Conservation (phyloP, 64 coral and sea anemone genomes). For the Acropora yongei region DNA sequence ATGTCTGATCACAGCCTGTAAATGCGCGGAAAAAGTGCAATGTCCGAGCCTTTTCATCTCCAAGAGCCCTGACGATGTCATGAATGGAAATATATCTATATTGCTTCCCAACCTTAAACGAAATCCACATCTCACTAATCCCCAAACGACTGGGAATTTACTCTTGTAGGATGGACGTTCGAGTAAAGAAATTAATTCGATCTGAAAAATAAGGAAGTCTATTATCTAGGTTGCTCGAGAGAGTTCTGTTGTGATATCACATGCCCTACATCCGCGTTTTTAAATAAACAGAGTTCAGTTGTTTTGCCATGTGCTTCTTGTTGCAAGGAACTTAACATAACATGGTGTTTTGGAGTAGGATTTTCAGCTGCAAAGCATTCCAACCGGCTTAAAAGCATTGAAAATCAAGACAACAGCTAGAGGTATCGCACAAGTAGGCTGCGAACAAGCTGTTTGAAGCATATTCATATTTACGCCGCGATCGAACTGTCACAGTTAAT, state of each 20-base stretch:
- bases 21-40: conserved; percentile 63
- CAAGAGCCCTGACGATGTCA: too few relatives aligned
- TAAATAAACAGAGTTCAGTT: not conserved
- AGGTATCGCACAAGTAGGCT: not conserved
- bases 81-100: too few relatives aligned
- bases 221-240: too few relatives aligned
- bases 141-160: not conserved
- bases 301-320: too few relatives aligned
- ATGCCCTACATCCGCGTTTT: not conserved
- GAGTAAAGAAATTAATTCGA: too few relatives aligned
- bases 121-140: conserved; percentile 48
- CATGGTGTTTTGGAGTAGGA: not conserved
- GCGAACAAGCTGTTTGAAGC: too few relatives aligned
- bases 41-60: conserved; percentile 29
- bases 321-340: too few relatives aligned
- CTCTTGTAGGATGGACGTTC: too few relatives aligned
- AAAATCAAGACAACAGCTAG: not conserved
- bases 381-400: not conserved
- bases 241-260: not conserved
- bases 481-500: not conserved
- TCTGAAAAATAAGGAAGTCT: too few relatives aligned
- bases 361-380: not conserved
- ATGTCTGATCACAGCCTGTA: conserved; percentile 43
- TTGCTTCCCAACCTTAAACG: conserved; percentile 24
- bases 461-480: too few relatives aligned